Evolutionary conservation across 2,113 vertebrate species (phyloP), one percentile per base, ranked within the genome.

Genomic region (Mustela lutreola): DNA sequence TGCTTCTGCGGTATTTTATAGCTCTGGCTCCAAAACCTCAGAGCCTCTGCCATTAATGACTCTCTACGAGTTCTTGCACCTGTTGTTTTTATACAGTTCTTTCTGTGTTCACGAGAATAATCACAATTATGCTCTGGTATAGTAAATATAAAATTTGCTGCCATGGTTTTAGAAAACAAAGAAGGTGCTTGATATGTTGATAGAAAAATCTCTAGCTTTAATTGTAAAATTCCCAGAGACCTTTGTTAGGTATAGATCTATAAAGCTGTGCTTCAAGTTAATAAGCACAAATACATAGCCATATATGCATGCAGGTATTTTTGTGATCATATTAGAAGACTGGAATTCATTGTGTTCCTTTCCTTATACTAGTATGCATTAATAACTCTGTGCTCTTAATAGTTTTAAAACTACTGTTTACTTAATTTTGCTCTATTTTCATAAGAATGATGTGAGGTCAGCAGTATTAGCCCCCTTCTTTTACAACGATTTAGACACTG

Each of bases 81-180:
- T 97, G 97, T 70, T 93, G 67, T 95, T 86, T 95, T 82, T 81
- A 70, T 65, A 50, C 53, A 71, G 92, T 75, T 88, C 62, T 39
- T 33, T 65, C 75, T 67, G 53, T 22, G 71, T 62, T 88, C 70
- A 84, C 50, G 65, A 26, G 14, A 73, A 94, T 83, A 83, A 94
- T 79, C 39, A 92, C 73, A 71, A 84, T 95, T 93, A 73, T 21
- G 45, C 78, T 84, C 67, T 80, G 19, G 62, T 73, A 50, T 31
- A 65, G 95, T 81, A 78, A 79, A 78, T 56, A 65, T n/a, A 75
- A 85, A 71, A 75, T 76, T 76, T 87, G 22, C 79, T 89, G 9
- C 42, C 79, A 42, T 50, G 48, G 21, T 78, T 92, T 91, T 45
- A 73, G 31, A 58, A 93, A 95, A 88, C 9, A 88, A 92, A 83